Evolutionary conservation across 2,797 vertebrate genomes (phyloP).

Genomic region (Falco novaeseelandiae): DNA sequence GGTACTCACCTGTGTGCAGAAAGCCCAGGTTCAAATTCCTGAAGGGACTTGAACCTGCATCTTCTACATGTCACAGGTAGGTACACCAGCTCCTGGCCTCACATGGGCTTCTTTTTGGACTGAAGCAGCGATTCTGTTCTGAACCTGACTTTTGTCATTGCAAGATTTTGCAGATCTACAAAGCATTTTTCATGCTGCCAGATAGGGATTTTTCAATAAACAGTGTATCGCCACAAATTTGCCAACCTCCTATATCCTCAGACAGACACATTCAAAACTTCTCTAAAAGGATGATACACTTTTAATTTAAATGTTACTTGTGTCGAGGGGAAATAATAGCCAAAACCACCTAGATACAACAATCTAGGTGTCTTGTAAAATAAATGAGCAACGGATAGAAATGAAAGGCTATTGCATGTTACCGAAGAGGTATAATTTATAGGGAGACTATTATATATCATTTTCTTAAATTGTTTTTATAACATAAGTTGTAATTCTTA

Average conservation of each 20-base stretch:
- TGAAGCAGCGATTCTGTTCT: neutral
- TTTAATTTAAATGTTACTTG: neutral
- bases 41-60: conserved; percentile 20
- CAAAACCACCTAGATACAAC: neutral
- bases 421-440: conserved; percentile 20
- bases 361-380: neutral
- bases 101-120: neutral
- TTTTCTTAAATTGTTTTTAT: conserved; percentile 28
- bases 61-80: neutral
- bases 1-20: neutral
- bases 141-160: neutral
- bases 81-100: neutral
- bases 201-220: neutral
- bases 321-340: neutral
- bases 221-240: neutral
- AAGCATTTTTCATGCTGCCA: neutral
- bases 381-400: conserved; percentile 12
- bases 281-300: neutral
- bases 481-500: conserved; percentile 1
- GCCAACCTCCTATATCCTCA: neutral
- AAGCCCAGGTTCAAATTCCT: conserved; percentile 28
- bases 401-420: conserved; percentile 6
- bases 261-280: neutral
- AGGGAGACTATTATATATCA: neutral
- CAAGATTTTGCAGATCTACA: neutral